phyloP scores from a whole-genome alignment of 2,797 vertebrate species.

The Alauda arvensis region DNA sequence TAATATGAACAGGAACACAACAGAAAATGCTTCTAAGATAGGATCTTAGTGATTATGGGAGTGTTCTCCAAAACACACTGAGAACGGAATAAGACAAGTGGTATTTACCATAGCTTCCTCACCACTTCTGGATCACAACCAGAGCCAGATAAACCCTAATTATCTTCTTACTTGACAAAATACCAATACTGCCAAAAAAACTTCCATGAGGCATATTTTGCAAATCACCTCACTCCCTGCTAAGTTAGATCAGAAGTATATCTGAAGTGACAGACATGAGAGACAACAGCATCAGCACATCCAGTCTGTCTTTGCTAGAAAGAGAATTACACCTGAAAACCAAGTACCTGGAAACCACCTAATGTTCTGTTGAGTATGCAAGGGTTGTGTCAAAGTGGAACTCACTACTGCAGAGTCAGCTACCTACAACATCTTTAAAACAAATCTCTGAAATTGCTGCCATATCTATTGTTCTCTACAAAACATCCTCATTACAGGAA shows the following conservation, averaged over 20 bases:
- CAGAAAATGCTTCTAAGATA: constrained; percentile 8
- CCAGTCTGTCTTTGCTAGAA: not conserved
- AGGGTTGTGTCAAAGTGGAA: not conserved
- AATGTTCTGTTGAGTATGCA: not conserved
- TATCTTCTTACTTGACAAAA: not conserved
- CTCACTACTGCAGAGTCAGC: not conserved
- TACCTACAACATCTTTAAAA: constrained; percentile 47
- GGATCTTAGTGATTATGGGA: constrained; percentile 11
- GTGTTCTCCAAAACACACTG: not conserved
- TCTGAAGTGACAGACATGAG: not conserved
- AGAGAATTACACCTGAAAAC: not conserved
- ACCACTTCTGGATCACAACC: not conserved
- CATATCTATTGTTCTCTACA: constrained; percentile 43
- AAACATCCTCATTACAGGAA: constrained; percentile 58
- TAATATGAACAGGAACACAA: not conserved
- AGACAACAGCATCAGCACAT: not conserved
- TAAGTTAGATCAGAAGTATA: not conserved
- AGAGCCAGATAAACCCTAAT: not conserved
- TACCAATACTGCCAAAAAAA: not conserved
- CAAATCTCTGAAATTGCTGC: constrained; percentile 45
- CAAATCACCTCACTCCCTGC: not conserved
- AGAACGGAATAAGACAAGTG: not conserved
- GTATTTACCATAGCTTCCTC: not conserved
- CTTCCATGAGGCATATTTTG: not conserved
- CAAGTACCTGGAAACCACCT: not conserved